Evolutionary conservation across 2,888 invertebrate species (phyloP).

Genomic region (Drosophila incognita): DNA sequence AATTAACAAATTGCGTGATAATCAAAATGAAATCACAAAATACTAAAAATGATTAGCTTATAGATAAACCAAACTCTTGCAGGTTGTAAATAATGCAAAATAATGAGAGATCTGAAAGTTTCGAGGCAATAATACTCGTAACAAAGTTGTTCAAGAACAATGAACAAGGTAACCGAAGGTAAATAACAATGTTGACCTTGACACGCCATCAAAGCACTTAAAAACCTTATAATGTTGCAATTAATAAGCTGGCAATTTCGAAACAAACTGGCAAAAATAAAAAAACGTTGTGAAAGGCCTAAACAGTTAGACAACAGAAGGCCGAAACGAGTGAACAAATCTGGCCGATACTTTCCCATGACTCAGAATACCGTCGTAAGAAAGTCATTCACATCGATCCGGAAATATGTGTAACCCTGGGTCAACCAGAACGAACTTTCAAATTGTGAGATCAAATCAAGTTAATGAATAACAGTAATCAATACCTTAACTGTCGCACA

Average conservation of each 20-base stretch:
- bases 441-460: constrained; percentile 62
- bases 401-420: constrained; percentile 38
- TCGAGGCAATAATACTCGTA: constrained; percentile 26
- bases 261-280: constrained; percentile 31
- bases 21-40: not conserved
- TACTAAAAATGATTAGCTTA: not conserved
- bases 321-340: constrained; percentile 22
- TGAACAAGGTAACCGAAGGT: constrained; percentile 24
- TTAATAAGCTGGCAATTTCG: constrained; percentile 45
- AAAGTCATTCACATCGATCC: constrained; percentile 25
- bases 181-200: constrained; percentile 52
- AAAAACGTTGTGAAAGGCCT: constrained; percentile 45
- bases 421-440: constrained; percentile 74
- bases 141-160: constrained; percentile 58
- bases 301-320: constrained; percentile 36
- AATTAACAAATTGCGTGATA: not conserved
- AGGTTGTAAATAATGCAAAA: not conserved
- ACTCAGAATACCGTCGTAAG: constrained; percentile 26
- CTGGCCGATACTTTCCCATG: constrained; percentile 53
- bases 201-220: constrained; percentile 56
- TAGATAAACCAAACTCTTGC: not conserved
- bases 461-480: constrained; percentile 36
- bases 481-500: not conserved
- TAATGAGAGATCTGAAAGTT: constrained; percentile 4
- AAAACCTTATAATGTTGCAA: constrained; percentile 54